phyloP scores from a whole-genome alignment of 2,113 vertebrate species.

The Climacteris rufus region DNA sequence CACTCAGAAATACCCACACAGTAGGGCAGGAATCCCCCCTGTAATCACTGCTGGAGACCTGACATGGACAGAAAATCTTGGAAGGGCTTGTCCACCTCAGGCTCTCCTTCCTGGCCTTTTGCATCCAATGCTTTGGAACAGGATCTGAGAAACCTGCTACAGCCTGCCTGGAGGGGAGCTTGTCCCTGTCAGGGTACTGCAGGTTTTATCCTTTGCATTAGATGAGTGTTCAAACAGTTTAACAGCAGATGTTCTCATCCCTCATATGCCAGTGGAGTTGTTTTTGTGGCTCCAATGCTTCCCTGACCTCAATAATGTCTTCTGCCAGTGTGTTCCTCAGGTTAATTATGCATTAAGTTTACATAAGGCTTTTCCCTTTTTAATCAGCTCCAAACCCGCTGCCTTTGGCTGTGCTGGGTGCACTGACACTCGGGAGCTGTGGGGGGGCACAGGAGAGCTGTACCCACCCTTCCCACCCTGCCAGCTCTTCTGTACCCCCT shows the following conservation, averaged over 20 bases:
- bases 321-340: background rate
- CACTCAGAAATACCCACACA: background rate
- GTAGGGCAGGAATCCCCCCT: background rate
- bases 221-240: background rate
- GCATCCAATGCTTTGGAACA: background rate
- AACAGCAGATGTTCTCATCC: background rate
- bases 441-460: background rate
- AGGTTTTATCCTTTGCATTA: background rate
- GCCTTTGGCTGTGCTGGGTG: background rate
- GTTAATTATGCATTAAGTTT: constrained; percentile 64
- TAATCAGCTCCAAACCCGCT: background rate
- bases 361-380: constrained; percentile 21
- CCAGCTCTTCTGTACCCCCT: background rate
- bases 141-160: background rate
- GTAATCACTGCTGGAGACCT: background rate
- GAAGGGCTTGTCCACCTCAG: background rate
- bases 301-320: constrained; percentile 36
- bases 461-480: background rate
- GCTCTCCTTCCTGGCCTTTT: background rate
- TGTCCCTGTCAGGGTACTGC: background rate
- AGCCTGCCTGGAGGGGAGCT: background rate
- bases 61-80: background rate
- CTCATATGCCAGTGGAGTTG: background rate
- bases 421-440: rapidly evolving
- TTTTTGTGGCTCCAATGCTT: constrained; percentile 30